phyloP scores from a whole-genome alignment of 2,888 invertebrate genomes.

The Cephus runcator region DNA sequence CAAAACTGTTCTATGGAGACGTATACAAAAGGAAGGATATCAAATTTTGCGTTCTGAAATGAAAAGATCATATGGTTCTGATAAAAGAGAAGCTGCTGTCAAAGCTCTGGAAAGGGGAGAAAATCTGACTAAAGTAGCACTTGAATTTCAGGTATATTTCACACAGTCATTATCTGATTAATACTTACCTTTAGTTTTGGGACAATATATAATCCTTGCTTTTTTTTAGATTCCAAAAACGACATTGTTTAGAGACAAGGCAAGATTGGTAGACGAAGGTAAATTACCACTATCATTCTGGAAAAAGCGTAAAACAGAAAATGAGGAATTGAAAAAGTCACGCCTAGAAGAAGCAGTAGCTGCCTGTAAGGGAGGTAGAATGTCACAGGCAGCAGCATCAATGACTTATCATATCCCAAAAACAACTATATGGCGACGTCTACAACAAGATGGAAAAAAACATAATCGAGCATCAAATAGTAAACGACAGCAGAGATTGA shows the following conservation, averaged over 20 bases:
- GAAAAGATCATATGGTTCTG: slow-evolving; percentile 55
- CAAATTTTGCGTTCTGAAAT: slow-evolving; percentile 50
- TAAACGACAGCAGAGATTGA: slow-evolving; percentile 5
- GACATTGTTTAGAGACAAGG: slow-evolving; percentile 64
- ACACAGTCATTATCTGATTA: background rate
- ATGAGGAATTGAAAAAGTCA: slow-evolving; percentile 53
- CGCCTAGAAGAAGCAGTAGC: slow-evolving; percentile 63
- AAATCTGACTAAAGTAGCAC: slow-evolving; percentile 62
- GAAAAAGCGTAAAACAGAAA: slow-evolving; percentile 57
- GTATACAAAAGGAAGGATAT: slow-evolving; percentile 63
- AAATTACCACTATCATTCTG: slow-evolving; percentile 59
- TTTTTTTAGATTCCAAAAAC: slow-evolving; percentile 62
- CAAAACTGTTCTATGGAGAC: slow-evolving; percentile 66
- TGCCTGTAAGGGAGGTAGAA: slow-evolving; percentile 63
- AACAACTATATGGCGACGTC: slow-evolving; percentile 65
- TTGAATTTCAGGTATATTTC: slow-evolving; percentile 57
- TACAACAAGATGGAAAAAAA: slow-evolving; percentile 56
- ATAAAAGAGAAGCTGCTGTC: slow-evolving; percentile 61
- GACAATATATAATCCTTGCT: background rate
- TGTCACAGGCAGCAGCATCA: slow-evolving; percentile 65
- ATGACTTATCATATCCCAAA: slow-evolving; percentile 63
- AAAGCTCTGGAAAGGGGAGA: slow-evolving; percentile 64
- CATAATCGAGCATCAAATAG: slow-evolving; percentile 15
- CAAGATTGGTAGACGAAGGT: slow-evolving; percentile 60
- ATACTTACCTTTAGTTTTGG: background rate